Base-by-base conservation (phyloP, 2,888 invertebrate species). In the Calliopum simillimum region DNA sequence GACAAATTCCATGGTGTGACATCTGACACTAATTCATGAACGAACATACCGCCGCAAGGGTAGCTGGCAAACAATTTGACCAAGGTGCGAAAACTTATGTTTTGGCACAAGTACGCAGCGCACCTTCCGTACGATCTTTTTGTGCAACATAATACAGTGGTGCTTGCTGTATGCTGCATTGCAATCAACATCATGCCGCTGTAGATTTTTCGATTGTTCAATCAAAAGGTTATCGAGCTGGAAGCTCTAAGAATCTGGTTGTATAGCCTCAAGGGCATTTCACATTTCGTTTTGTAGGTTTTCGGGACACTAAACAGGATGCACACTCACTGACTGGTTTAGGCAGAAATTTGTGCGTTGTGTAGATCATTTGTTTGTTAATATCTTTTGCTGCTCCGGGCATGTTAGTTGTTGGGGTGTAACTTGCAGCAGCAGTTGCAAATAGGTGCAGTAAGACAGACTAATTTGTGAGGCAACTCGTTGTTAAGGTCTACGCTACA, bases 1-100 rank as follows among this genome's bases (percentile, higher is more conserved):
- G 79, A 80, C 79, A 79, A 80, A 80, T 80, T 74, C 76, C 78
- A 76, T 75, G 76, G 75, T 75, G 76, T 77, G 80, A 80, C 80
- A 80, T 76, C 79, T 80, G 79, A 79, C 79, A 79, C 79, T 72
- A 75, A 69, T 61, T 73, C 70, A 53, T 19, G 33, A 16, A 12
- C 19, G 25, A 25, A 53, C 53, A 14, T 49, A 19, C 19, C 49
- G 21, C 43, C 66, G 12, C 66, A 21, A 14, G 55, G 33, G 64
- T 65, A 47, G 53, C 33, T 43, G 44, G 4, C 21, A 44, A 61
- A 44, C 19, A 44, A 21, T 19, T 21, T 44, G 23, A 61, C 4
- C 19, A 53, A 21, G 64, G 64, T 53, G 64, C 41, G 64, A 64
- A 64, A 64, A 64, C 19, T 8, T 46, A 43, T 64, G 64, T 53